phyloP scores from a whole-genome alignment of 2,797 vertebrate genomes.

The Aythya fuligula region DNA sequence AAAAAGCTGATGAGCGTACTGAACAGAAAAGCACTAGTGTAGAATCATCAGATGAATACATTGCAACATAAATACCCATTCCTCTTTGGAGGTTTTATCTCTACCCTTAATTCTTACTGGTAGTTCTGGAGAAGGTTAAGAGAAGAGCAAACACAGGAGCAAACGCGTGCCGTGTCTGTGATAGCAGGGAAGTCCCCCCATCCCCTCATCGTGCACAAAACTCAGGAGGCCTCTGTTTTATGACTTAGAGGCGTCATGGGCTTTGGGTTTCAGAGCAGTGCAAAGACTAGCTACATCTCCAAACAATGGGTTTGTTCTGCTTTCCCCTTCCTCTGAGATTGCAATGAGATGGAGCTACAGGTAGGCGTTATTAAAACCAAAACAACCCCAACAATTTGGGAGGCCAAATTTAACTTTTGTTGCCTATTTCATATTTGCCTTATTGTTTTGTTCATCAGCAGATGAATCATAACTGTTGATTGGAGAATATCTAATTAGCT shows the following conservation, averaged over 20 bases:
- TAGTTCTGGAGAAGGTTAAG: neutral
- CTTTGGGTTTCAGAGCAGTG: neutral
- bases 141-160: neutral
- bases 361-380: neutral
- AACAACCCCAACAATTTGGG: neutral
- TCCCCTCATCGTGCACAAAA: neutral
- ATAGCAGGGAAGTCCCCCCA: neutral
- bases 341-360: neutral
- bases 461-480: slow-evolving; percentile 64
- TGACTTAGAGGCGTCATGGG: neutral
- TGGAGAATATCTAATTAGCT: slow-evolving; percentile 68
- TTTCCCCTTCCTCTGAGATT: neutral
- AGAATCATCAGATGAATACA: neutral
- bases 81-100: neutral
- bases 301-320: neutral
- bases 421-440: slow-evolving; percentile 14
- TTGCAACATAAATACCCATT: neutral
- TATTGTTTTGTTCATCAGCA: slow-evolving; percentile 52
- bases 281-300: neutral
- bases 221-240: neutral
- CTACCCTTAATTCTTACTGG: neutral
- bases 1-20: neutral
- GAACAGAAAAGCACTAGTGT: neutral
- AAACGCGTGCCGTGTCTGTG: neutral
- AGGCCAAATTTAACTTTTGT: neutral